These are phyloP conservation scores for Moxostoma hubbsi DNA, from an alignment of 2,797 vertebrate genomes.

Conservation along the genomic window DNA sequence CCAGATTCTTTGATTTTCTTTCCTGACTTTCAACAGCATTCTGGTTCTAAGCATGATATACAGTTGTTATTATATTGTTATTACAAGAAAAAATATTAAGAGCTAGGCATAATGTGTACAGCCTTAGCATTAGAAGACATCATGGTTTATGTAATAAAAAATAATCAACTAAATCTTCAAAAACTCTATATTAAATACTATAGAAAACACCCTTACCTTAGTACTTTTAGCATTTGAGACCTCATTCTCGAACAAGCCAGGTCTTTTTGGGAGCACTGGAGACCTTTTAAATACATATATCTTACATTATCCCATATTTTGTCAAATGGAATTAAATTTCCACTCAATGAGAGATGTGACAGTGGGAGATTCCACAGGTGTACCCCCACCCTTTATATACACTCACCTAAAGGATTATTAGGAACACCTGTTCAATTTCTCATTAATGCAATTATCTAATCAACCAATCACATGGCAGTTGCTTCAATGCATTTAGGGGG, in stretches of 20 bases:
- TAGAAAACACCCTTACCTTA: slow-evolving; percentile 61
- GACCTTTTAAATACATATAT: slow-evolving; percentile 30
- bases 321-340: neutral
- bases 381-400: neutral
- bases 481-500: no score
- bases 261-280: slow-evolving; percentile 54
- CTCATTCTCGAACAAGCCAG: slow-evolving; percentile 56
- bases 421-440: no score
- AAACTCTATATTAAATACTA: no score
- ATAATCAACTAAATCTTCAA: no score
- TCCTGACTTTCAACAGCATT: slow-evolving; percentile 58
- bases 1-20: slow-evolving; percentile 26
- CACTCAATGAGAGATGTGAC: neutral
- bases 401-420: no score
- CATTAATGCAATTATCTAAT: no score
- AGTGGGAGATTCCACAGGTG: neutral
- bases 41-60: slow-evolving; percentile 54
- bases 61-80: neutral
- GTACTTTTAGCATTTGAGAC: slow-evolving; percentile 44
- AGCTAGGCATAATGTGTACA: no score
- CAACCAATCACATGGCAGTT: no score
- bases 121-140: no score
- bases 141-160: no score
- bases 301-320: neutral
- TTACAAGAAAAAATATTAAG: neutral